Percentiles rank a stretch among this genome's conserved stretches.
phyloP scores from a whole-genome alignment of 23 tunicate genomes.

The Oikopleura albicans region DNA sequence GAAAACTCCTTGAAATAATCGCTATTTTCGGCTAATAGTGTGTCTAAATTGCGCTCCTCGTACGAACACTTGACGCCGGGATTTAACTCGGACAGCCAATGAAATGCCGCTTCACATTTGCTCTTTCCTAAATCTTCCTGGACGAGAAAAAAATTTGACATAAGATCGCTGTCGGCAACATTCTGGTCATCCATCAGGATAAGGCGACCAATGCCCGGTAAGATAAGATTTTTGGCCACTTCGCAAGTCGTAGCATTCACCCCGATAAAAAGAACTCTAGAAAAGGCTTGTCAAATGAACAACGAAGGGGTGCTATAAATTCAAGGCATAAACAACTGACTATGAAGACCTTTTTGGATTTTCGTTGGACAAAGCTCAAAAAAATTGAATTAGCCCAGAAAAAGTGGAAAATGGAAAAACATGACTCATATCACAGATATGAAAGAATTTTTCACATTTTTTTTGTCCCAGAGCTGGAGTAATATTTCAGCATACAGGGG shows the following conservation, averaged over 20 bases:
- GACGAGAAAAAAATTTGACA: not conserved
- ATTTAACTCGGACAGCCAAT: constrained; percentile 50
- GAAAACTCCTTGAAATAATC: constrained; percentile 41
- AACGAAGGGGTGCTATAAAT: too few species aligned
- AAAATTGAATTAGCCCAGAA: too few species aligned
- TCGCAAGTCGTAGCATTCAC: constrained; percentile 6
- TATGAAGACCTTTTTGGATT: too few species aligned
- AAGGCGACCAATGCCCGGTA: not conserved
- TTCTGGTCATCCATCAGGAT: not conserved
- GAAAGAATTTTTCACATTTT: too few species aligned
- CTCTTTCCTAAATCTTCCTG: not conserved
- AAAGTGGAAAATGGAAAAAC: too few species aligned
- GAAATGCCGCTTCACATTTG: constrained; percentile 30
- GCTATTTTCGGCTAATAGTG: constrained; percentile 29
- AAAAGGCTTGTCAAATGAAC: too few species aligned
- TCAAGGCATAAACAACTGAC: too few species aligned
- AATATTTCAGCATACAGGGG: too few species aligned
- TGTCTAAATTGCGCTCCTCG: constrained; percentile 27
- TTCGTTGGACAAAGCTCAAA: too few species aligned
- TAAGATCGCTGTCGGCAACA: not conserved
- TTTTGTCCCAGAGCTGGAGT: too few species aligned
- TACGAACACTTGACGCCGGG: constrained; percentile 83
- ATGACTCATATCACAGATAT: too few species aligned
- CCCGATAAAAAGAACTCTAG: not conserved
- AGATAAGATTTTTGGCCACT: not conserved